Base-by-base conservation (phyloP, 1,140 invertebrate species). In the Bombus confusus region DNA sequence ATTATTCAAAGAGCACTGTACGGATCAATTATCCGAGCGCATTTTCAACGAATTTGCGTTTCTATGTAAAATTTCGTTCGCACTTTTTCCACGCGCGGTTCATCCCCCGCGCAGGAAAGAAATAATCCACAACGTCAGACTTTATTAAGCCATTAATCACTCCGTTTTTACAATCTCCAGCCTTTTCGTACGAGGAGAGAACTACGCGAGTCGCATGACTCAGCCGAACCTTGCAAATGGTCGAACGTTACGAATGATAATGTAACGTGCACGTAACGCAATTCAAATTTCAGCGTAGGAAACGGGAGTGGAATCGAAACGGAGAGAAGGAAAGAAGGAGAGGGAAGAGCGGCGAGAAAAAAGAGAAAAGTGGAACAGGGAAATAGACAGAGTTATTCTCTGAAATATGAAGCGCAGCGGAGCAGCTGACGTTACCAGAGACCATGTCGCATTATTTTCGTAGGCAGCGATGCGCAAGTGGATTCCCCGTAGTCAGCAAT, bases 401-500 rank as follows among this genome's bases (percentile, higher is more conserved):
- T 86, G 78, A 89, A 87, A 90, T 81, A 89, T 84, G 78, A 89
- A 90, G 84, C 88, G 75, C 37, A 87, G 85, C 81, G 87, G 76
- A 91, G 85, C 87, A 92, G 86, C 90, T 93, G 93, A 93, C 92
- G 91, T 90, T 92, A 93, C 90, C 89, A 76, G 87, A 72, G 86
- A 87, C 90, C 90, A 82, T 92, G 92, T 94, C 93, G 92, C 91
- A 93, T 94, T 93, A 93, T 93, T 93, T 93, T 93, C 91, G 91
- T 86, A 92, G 79, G 90, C 92, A 92, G 83, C 91, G 91, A 93
- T 92, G 92, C 91, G 92, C 85, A 80, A 87, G 86, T 86, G 90
- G 87, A 90, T 90, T 31, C 34, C 78, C 89, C 86, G 69, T 81
- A 87, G 87, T 94, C 93, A 93, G 93, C 93, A 73, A 80, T 80